Base-by-base conservation (phyloP, 2,113 vertebrate species). In the Corythoichthys haematopterus region DNA sequence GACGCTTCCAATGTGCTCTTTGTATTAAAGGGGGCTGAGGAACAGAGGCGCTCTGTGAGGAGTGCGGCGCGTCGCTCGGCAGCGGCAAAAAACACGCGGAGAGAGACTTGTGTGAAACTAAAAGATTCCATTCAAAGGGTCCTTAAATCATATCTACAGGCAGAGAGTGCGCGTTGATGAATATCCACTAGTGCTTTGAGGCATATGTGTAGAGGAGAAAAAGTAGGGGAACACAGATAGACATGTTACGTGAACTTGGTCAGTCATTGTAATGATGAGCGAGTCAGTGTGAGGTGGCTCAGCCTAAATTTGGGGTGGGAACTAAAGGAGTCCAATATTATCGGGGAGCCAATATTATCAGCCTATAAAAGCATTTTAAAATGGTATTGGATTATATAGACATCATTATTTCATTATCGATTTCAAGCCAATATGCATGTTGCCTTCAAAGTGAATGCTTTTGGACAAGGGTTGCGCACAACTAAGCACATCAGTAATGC, bases 1-100 rank as follows among this genome's bases (percentile, higher is more conserved):
- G 70, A 33, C 80, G 88, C 85, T 88, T 90, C 88, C 91, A 94
- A 94, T 93, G 92, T 92, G 88, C 81, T 89, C 92, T 94, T 93
- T 91, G 90, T 94, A 91, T 85, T 77, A 74, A 67, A 9, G 69
- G 79, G 73, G 78, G 77, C 70, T 77, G 76, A 83, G 73, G 84
- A 93, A 94, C 90, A 95, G 90, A 93, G 88, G 76, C 46, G 77
- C 81, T 88, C 80, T 92, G 88, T 92, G 86, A 82, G 84, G 86
- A 82, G 84, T 57, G 71, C 64, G 37, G 56, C 3, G 64, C 70
- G 74, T 88, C 77, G 87, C 82, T 78, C 80, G 47, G 84, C 84
- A 82, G 88, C 80, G 37, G 86, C 69, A 78, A 89, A 86, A 88
- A 90, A 84, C 84, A 88, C 80, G 78, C 79, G 76, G 68, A 75